These are phyloP conservation scores for Trinorchestia longiramus DNA, from an alignment of 1,140 invertebrate genomes.

Conservation along the genomic window DNA sequence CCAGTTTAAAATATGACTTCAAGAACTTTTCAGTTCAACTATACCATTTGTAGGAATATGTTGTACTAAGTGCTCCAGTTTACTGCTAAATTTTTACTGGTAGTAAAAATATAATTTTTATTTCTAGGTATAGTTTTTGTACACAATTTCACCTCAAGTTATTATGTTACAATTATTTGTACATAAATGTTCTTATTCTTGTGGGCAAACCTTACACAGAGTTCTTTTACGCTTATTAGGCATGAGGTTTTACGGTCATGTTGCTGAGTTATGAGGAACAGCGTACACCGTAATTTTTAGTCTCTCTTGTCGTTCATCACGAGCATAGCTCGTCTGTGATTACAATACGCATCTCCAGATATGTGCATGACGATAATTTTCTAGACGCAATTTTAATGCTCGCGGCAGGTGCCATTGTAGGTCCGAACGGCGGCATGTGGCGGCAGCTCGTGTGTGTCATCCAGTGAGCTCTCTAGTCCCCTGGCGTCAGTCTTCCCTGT, in stretches of 20 bases:
- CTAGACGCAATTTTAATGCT: neutral
- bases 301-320: neutral
- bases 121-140: neutral
- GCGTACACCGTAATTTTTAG: neutral
- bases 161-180: neutral
- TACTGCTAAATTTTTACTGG: neutral
- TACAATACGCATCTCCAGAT: neutral
- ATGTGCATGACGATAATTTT: conserved; percentile 29
- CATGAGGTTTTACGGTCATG: too few relatives aligned
- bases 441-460: neutral
- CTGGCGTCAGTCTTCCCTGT: neutral
- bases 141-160: neutral
- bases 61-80: neutral
- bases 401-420: neutral
- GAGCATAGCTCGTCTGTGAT: conserved; percentile 4
- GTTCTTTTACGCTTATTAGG: too few relatives aligned
- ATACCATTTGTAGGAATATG: neutral
- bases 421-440: neutral
- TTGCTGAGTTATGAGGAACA: neutral
- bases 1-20: neutral
- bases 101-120: neutral
- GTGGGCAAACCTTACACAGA: neutral
- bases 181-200: neutral
- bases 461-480: neutral
- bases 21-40: neutral